Evolutionary conservation across 2,113 vertebrate species (phyloP).

Genomic region (Chaenogobius annularis): DNA sequence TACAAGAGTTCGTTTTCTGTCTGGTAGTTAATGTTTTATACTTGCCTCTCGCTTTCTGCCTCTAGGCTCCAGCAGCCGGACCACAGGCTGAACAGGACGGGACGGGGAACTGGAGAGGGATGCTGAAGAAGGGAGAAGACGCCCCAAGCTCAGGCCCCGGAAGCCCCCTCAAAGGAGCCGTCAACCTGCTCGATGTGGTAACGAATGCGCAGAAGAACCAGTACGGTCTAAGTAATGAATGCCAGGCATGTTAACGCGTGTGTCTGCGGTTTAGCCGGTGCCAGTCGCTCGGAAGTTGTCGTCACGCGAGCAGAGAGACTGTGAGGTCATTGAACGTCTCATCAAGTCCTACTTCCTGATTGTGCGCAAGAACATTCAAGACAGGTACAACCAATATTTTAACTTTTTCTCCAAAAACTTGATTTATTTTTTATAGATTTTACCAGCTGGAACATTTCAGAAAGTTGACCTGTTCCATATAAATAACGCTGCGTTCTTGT

Average conservation of each 20-base stretch:
- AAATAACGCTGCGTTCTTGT: too few species aligned
- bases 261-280: slow-evolving; percentile 80
- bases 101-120: slow-evolving; percentile 92
- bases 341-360: slow-evolving; percentile 99
- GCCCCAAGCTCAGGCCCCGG: slow-evolving; percentile 80
- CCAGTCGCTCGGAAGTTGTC: slow-evolving; percentile 96
- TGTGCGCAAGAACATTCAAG: slow-evolving; percentile 98
- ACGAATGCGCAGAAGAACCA: not conserved
- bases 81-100: slow-evolving; percentile 81
- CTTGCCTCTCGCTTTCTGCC: not conserved
- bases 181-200: slow-evolving; percentile 97
- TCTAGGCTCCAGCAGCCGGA: slow-evolving; percentile 51
- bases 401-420: not conserved
- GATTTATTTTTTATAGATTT: too few species aligned
- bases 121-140: slow-evolving; percentile 94
- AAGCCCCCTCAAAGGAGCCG: slow-evolving; percentile 90
- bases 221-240: not conserved
- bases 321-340: slow-evolving; percentile 98
- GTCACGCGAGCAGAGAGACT: slow-evolving; percentile 94
- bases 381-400: slow-evolving; percentile 80
- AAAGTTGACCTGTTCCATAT: too few species aligned
- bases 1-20: not conserved
- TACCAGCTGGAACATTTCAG: too few species aligned
- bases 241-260: not conserved
- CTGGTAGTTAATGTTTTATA: not conserved